Percentiles rank a stretch among this genome's conserved stretches.
phyloP scores from a whole-genome alignment of 2,797 vertebrate species.

The Fistularia commersonii region DNA sequence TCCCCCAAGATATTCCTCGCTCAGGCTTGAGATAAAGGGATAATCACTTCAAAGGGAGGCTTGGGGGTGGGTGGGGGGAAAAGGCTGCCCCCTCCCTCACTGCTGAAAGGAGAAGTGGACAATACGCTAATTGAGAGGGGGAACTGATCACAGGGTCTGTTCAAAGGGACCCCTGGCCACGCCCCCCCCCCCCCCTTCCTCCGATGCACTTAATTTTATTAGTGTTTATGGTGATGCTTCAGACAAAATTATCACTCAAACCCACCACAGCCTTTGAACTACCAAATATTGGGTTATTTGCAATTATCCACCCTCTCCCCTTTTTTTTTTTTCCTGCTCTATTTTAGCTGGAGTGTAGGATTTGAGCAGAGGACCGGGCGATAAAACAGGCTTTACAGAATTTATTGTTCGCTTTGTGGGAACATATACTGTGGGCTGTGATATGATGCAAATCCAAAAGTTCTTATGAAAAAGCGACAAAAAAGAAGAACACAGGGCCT shows the following conservation, averaged over 20 bases:
- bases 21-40: conserved; percentile 98
- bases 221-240: conserved; percentile 88
- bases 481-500: conserved; percentile 10
- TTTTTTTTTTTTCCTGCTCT: conserved; percentile 26
- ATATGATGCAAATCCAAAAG: conserved; percentile 52
- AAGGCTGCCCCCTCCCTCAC: conserved; percentile 72
- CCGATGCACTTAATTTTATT: conserved; percentile 96
- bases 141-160: conserved; percentile 94
- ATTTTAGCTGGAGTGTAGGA: conserved; percentile 52
- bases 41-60: conserved; percentile 98
- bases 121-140: conserved; percentile 98
- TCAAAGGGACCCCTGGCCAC: conserved; percentile 85
- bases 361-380: conserved; percentile 28
- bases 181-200: conserved; percentile 76
- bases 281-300: conserved; percentile 69
- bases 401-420: conserved; percentile 50
- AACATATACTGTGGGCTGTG: conserved; percentile 30
- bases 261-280: conserved; percentile 75
- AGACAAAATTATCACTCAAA: conserved; percentile 72
- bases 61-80: conserved; percentile 63
- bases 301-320: conserved; percentile 65
- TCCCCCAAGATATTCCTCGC: conserved; percentile 89
- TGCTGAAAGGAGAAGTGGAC: conserved; percentile 94
- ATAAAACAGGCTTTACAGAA: conserved; percentile 27
- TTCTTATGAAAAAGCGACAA: conserved; percentile 31